A percentile compares a stretch with the other conserved stretches of the same genome.
These are phyloP conservation scores for Aeoliscus strigatus DNA, from an alignment of 2,797 vertebrate species.

Conservation along the genomic window DNA sequence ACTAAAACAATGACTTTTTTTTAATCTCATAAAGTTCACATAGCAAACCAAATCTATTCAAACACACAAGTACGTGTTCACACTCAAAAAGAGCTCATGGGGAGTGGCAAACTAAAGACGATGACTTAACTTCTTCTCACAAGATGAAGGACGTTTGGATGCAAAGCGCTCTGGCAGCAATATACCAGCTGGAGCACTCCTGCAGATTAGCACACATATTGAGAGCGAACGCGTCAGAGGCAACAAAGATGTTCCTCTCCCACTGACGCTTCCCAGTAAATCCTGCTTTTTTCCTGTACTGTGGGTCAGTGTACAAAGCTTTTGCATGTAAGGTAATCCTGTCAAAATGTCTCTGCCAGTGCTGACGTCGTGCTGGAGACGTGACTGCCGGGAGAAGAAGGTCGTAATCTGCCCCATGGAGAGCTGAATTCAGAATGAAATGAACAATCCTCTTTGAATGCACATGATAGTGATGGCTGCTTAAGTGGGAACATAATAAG, in stretches of 20 bases:
- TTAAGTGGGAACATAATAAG: no score
- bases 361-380: conserved; percentile 18
- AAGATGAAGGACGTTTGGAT: neutral
- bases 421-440: no score
- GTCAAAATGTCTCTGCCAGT: conserved; percentile 31
- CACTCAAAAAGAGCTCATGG: no score
- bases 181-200: conserved; percentile 19
- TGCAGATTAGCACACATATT: conserved; percentile 6
- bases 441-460: no score
- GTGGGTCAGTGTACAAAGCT: conserved; percentile 49
- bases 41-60: no score
- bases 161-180: no score
- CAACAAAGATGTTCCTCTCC: conserved; percentile 32
- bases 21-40: no score
- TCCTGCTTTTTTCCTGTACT: conserved; percentile 38
- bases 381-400: conserved; percentile 16
- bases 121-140: neutral
- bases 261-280: conserved; percentile 24
- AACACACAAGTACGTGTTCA: no score
- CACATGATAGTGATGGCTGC: no score
- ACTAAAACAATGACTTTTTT: no score
- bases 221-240: conserved; percentile 18
- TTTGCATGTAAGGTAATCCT: conserved; percentile 44
- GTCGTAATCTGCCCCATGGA: conserved; percentile 20
- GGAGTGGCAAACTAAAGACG: no score